Evolutionary conservation across 2,797 vertebrate species (phyloP).

Genomic region (Sternotherus odoratus): DNA sequence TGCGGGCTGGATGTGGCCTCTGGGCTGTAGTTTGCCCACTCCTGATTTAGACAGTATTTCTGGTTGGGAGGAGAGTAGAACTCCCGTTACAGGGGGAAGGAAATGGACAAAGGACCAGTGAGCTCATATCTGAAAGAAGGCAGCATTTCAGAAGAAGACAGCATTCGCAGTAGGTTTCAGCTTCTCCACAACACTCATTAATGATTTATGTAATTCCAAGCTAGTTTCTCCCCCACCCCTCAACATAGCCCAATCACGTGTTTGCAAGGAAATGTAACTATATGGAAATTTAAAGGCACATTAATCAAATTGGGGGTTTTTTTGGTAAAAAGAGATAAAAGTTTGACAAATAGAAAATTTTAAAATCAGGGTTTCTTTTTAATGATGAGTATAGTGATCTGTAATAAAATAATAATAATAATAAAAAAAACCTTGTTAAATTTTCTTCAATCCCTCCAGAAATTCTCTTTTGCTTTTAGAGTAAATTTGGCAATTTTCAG

Average conservation of each 20-base stretch:
- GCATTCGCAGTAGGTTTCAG: background rate
- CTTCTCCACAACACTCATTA: background rate
- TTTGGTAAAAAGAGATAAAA: background rate
- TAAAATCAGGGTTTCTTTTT: background rate
- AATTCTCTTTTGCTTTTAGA: background rate
- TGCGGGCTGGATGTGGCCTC: too few species aligned
- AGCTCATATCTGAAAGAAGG: background rate
- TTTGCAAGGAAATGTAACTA: background rate
- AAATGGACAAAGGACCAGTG: background rate
- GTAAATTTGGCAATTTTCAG: background rate
- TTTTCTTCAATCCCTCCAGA: background rate
- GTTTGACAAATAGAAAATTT: background rate
- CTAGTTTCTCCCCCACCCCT: accelerated
- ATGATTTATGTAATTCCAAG: background rate
- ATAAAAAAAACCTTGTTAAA: background rate
- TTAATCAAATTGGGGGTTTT: background rate
- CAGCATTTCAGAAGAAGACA: background rate
- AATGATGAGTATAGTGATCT: background rate
- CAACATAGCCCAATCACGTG: background rate
- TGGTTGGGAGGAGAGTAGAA: background rate
- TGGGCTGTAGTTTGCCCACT: too few species aligned
- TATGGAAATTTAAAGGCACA: background rate
- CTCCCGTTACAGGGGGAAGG: background rate
- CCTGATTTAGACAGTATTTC: background rate
- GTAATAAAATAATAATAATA: background rate